Evolutionary conservation across 2,888 invertebrate species (phyloP).

Genomic region (Phlogophora meticulosa): DNA sequence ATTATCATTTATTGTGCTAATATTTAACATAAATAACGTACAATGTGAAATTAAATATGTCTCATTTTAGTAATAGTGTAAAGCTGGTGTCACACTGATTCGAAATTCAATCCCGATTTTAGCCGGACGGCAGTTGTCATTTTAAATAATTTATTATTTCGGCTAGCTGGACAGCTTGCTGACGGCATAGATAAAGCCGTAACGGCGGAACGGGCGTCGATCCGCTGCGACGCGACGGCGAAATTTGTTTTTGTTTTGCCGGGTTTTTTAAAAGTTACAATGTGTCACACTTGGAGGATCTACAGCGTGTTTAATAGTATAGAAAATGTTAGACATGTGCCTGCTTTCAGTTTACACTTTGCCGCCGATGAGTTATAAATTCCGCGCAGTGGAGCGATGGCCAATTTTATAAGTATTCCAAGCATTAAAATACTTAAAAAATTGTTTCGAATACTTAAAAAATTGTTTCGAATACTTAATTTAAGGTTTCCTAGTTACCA

Average conservation of each 20-base stretch:
- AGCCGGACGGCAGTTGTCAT: slow-evolving; percentile 5
- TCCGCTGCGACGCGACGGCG: background rate
- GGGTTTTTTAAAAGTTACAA: background rate
- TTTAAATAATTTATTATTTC: slow-evolving; percentile 28
- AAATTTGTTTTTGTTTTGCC: background rate
- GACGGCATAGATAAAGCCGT: slow-evolving; percentile 2
- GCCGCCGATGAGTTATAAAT: background rate
- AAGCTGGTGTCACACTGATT: slow-evolving; percentile 5
- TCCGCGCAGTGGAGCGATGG: background rate
- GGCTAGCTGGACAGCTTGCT: slow-evolving; percentile 1
- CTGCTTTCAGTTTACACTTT: background rate
- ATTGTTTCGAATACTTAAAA: too few relatives aligned
- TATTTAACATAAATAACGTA: slow-evolving; percentile 25
- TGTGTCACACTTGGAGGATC: background rate
- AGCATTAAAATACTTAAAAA: background rate
- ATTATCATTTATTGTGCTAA: slow-evolving; percentile 35
- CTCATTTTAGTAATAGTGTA: slow-evolving; percentile 16
- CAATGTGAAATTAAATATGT: slow-evolving; percentile 34
- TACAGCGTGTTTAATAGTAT: background rate
- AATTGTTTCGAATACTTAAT: background rate
- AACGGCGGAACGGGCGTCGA: background rate
- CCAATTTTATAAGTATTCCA: background rate
- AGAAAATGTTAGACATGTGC: background rate
- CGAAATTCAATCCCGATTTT: slow-evolving; percentile 15
- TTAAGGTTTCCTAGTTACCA: slow-evolving; percentile 35